Percentiles rank a stretch among this genome's conserved stretches.
phyloP scores from a whole-genome alignment of 2,797 vertebrate species.

The Odontamblyopus lacepedii region DNA sequence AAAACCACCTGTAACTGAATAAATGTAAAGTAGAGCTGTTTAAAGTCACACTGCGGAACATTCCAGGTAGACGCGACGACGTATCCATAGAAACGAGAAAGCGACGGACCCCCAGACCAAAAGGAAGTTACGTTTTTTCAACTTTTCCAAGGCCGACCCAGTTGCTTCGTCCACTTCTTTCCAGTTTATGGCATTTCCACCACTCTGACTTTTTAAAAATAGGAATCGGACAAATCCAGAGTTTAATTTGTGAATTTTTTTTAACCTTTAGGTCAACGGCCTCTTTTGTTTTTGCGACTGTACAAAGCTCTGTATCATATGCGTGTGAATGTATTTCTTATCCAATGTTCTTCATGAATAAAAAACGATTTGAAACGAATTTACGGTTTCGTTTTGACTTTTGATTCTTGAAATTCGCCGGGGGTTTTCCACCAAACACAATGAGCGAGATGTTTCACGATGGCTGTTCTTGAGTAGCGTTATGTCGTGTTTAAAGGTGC shows the following conservation, averaged over 20 bases:
- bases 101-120: too few relatives aligned
- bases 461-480: constrained; percentile 66
- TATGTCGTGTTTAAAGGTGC: too few relatives aligned
- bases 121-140: not conserved
- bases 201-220: not conserved
- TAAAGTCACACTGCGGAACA: too few relatives aligned
- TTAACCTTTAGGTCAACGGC: constrained; percentile 3
- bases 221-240: constrained; percentile 5
- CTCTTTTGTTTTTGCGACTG: constrained; percentile 63
- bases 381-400: constrained; percentile 59
- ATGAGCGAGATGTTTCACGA: constrained; percentile 72
- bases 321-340: constrained; percentile 79
- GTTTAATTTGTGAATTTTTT: constrained; percentile 7
- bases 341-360: constrained; percentile 80
- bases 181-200: not conserved
- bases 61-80: too few relatives aligned
- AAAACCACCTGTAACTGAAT: too few relatives aligned
- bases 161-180: not conserved
- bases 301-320: constrained; percentile 72
- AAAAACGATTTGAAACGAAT: constrained; percentile 70
- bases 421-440: constrained; percentile 56
- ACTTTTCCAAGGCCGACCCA: not conserved
- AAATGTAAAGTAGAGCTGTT: too few relatives aligned
- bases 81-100: too few relatives aligned
- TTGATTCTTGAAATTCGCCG: constrained; percentile 17